phyloP scores from a whole-genome alignment of 2,888 invertebrate species.

The Idaea dimidiata region DNA sequence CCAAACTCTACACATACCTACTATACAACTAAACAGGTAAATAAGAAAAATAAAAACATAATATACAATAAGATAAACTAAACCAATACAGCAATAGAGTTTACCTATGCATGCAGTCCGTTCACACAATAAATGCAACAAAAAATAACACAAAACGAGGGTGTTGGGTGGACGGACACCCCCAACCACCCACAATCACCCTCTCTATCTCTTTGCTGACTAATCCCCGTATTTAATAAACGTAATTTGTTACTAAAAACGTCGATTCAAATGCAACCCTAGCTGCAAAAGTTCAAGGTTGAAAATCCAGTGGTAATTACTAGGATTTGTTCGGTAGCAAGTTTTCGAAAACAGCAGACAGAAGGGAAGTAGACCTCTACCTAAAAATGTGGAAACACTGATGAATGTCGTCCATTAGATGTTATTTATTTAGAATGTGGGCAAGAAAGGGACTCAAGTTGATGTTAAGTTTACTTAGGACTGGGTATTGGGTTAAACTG shows the following conservation, averaged over 20 bases:
- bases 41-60: too few relatives aligned
- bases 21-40: too few relatives aligned
- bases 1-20: too few relatives aligned
- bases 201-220: constrained; percentile 74
- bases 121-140: constrained; percentile 73
- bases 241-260: constrained; percentile 53
- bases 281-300: constrained; percentile 26
- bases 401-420: constrained; percentile 82
- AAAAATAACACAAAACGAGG: constrained; percentile 61
- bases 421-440: constrained; percentile 82
- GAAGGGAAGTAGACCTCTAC: constrained; percentile 71
- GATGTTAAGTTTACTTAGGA: constrained; percentile 79
- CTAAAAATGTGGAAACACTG: constrained; percentile 80
- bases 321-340: constrained; percentile 49
- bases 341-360: constrained; percentile 68
- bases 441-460: constrained; percentile 77
- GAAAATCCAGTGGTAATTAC: constrained; percentile 26
- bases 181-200: constrained; percentile 53
- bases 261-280: constrained; percentile 36
- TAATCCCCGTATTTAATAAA: constrained; percentile 71
- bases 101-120: constrained; percentile 51
- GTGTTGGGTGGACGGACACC: constrained; percentile 63
- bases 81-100: constrained; percentile 30
- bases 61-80: constrained; percentile 5
- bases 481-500: constrained; percentile 75